These are phyloP conservation scores for Heptranchias perlo DNA, from an alignment of 2,113 vertebrate genomes.

Conservation along the genomic window DNA sequence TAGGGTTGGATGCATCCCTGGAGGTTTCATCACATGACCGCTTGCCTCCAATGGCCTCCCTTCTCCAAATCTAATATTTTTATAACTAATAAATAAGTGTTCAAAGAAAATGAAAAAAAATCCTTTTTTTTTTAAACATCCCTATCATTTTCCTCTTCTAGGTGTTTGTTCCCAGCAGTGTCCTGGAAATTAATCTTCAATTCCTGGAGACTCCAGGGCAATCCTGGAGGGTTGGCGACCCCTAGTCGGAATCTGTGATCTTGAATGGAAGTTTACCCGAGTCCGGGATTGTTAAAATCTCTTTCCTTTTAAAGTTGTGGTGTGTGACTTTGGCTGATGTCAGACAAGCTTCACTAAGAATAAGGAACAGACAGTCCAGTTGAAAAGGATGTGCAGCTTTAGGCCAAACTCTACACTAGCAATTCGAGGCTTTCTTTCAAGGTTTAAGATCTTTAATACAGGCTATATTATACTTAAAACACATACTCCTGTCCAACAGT, in stretches of 20 bases:
- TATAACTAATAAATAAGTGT: too few relatives aligned
- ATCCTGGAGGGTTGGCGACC: neutral
- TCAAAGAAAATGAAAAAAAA: neutral
- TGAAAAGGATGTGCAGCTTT: neutral
- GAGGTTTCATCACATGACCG: neutral
- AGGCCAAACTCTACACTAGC: neutral
- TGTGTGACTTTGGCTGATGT: neutral
- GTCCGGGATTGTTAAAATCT: neutral
- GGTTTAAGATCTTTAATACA: neutral
- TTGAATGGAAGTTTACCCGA: neutral
- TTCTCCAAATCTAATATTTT: too few relatives aligned
- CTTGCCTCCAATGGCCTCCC: neutral
- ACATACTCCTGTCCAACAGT: neutral
- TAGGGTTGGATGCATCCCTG: neutral
- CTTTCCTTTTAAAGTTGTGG: neutral
- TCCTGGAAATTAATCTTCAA: neutral
- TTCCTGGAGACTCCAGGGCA: neutral
- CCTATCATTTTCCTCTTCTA: neutral
- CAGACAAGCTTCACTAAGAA: neutral
- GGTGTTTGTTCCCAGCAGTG: neutral
- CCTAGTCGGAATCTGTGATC: neutral
- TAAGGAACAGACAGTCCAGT: neutral
- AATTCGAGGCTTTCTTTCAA: neutral
- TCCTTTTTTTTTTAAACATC: too few relatives aligned
- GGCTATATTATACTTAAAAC: neutral